phyloP scores from a whole-genome alignment of 1,140 invertebrate species.

The Formica selysi region DNA sequence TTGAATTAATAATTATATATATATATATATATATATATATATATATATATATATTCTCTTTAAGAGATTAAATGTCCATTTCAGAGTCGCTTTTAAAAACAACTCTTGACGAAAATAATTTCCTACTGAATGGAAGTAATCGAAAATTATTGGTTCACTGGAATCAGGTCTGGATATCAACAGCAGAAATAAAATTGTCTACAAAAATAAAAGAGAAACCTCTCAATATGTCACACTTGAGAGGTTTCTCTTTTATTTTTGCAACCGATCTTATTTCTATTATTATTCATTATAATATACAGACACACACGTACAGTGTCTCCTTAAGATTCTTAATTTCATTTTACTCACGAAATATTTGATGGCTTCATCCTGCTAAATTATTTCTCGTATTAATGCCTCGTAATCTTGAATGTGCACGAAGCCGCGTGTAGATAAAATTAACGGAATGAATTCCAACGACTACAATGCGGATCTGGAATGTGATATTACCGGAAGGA shows the following conservation, averaged over 20 bases:
- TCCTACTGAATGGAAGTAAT: constrained; percentile 6
- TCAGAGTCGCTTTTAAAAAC: not conserved
- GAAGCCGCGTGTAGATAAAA: constrained; percentile 9
- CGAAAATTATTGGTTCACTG: not conserved
- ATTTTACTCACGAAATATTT: not conserved
- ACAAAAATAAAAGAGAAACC: not conserved
- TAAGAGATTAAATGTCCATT: constrained; percentile 5
- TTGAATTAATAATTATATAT: not conserved
- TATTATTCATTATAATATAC: no score
- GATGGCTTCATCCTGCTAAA: constrained; percentile 16
- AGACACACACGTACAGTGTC: no score
- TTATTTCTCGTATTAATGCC: not conserved
- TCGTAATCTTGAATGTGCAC: not conserved
- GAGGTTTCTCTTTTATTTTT: no score
- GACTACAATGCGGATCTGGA: not conserved
- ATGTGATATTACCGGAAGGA: not conserved
- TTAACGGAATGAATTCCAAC: constrained; percentile 10
- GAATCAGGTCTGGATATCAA: constrained; percentile 14
- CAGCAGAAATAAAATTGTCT: not conserved
- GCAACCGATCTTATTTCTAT: no score
- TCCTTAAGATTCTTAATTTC: not conserved
- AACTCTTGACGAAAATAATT: not conserved
- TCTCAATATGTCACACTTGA: not conserved
- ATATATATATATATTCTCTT: no score
- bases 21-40: no score